These are phyloP conservation scores for Acropora tenuis DNA, from an alignment of 64 coral and sea anemone species.

Conservation along the genomic window DNA sequence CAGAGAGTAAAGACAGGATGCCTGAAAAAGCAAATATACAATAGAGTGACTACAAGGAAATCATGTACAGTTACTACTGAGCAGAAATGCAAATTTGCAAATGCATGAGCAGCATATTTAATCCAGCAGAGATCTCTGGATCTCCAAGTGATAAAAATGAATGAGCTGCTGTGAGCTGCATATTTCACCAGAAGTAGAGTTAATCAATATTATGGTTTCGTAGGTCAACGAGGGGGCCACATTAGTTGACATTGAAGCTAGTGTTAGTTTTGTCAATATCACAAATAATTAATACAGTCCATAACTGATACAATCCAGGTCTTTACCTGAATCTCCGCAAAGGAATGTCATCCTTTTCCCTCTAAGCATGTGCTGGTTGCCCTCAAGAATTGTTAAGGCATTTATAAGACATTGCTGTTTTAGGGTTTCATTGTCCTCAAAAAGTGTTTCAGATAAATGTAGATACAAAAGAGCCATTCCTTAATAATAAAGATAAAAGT, in stretches of 20 bases:
- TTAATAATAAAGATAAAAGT: neutral
- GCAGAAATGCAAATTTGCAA: no score
- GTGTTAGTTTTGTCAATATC: no score
- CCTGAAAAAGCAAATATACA: slow-evolving; percentile 57
- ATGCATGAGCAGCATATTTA: no score
- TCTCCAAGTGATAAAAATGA: no score
- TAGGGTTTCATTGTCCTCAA: slow-evolving; percentile 49
- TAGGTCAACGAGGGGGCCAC: no score
- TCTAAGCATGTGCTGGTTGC: slow-evolving; percentile 47
- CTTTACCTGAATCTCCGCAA: slow-evolving; percentile 95
- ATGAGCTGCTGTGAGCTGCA: no score
- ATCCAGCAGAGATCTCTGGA: no score
- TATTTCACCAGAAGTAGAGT: neutral
- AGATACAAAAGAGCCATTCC: slow-evolving; percentile 87
- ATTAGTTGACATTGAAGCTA: no score
- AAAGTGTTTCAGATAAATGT: slow-evolving; percentile 81
- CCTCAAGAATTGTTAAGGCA: slow-evolving; percentile 77
- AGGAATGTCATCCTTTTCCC: slow-evolving; percentile 83
- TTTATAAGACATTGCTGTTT: slow-evolving; percentile 57
- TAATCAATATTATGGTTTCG: no score
- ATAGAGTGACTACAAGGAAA: neutral
- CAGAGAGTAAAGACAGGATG: slow-evolving; percentile 70
- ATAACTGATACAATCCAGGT: neutral
- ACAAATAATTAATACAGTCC: no score
- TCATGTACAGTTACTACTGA: neutral